Evolutionary conservation across 2,797 vertebrate species (phyloP).

Genomic region (Sebastes trivittatus): DNA sequence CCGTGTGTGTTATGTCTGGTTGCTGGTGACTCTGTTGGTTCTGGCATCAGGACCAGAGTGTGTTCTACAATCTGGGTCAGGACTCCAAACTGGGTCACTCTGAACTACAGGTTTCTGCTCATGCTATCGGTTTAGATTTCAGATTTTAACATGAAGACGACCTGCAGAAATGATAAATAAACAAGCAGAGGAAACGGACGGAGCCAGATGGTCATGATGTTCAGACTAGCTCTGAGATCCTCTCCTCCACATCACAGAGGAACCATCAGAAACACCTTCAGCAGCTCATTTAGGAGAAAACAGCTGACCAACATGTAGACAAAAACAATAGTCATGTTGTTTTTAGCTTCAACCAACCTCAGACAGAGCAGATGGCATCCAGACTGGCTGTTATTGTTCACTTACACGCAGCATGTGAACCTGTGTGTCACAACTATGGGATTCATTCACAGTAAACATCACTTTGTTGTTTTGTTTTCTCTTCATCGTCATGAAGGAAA

Average conservation of each 20-base stretch:
- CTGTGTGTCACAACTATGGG: background rate
- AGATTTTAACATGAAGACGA: background rate
- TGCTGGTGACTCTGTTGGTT: constrained; percentile 36
- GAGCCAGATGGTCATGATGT: background rate
- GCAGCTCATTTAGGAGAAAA: background rate
- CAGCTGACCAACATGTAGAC: background rate
- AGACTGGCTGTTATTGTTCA: background rate
- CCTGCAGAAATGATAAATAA: background rate
- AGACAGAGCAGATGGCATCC: background rate
- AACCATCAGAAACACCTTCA: no score
- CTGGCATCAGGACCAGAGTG: constrained; percentile 24
- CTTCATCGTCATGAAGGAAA: background rate
- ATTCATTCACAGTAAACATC: background rate
- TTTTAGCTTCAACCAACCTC: constrained; percentile 1
- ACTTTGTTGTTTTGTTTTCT: background rate
- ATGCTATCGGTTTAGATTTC: background rate
- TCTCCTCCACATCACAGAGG: no score
- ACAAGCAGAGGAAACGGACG: no score
- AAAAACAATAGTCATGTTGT: background rate
- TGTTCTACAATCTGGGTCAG: constrained; percentile 39
- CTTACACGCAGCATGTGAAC: background rate
- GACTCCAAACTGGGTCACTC: constrained; percentile 24
- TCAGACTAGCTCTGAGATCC: background rate
- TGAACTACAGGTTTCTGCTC: background rate
- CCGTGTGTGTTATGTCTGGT: constrained; percentile 21